These are phyloP conservation scores for Onychostruthus taczanowskii DNA, from an alignment of 2,113 vertebrate species.

Conservation along the genomic window DNA sequence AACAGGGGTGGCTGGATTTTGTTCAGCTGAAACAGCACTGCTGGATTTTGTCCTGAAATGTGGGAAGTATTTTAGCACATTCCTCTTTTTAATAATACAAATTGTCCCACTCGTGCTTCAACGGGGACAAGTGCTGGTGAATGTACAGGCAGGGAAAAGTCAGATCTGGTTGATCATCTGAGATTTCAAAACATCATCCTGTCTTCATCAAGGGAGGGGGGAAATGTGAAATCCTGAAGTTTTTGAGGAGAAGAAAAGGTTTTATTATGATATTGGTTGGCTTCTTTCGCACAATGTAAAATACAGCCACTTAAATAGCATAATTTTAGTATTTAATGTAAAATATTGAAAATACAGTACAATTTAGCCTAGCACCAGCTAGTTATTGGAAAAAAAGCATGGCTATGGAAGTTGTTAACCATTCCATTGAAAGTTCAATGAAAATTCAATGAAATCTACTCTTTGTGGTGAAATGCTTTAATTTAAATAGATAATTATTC, in stretches of 20 bases:
- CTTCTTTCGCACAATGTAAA: background rate
- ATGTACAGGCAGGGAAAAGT: background rate
- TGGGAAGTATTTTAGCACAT: constrained; percentile 17
- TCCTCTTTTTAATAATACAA: background rate
- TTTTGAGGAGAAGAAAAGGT: background rate
- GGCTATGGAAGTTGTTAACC: background rate
- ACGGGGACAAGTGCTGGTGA: background rate
- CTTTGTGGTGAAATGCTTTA: background rate
- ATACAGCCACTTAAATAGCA: background rate
- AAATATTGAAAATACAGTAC: background rate
- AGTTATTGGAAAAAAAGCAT: background rate
- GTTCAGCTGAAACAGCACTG: background rate
- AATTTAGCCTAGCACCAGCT: background rate
- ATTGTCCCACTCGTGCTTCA: background rate
- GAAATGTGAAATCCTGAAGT: background rate
- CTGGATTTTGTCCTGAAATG: background rate
- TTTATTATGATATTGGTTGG: background rate
- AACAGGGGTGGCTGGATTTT: background rate
- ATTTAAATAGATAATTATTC: background rate
- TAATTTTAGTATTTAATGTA: background rate
- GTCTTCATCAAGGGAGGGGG: rapidly evolving
- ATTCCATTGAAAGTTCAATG: background rate
- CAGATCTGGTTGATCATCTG: background rate
- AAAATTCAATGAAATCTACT: background rate
- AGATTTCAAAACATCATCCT: background rate